Percentiles rank a stretch among this genome's conserved stretches.
These are phyloP conservation scores for Schizopygopsis pylzovi DNA, from an alignment of 2,797 vertebrate genomes.

Conservation along the genomic window DNA sequence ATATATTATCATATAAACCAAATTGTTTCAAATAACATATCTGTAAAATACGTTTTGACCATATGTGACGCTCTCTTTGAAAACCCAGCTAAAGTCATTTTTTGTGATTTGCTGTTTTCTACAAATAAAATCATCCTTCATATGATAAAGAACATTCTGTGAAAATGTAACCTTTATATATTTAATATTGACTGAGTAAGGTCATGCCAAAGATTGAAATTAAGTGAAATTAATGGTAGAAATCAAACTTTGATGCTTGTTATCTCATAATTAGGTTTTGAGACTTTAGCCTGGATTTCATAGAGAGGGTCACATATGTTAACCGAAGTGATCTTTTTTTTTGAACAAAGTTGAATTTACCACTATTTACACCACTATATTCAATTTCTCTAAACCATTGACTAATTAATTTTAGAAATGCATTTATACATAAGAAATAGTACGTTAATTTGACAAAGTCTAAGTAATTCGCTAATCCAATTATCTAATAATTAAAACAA, in stretches of 20 bases:
- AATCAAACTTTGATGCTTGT: no score
- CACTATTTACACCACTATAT: neutral
- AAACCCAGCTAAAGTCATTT: no score
- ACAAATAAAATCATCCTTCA: no score
- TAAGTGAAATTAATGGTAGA: no score
- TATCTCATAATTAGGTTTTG: no score
- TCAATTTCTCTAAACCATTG: neutral
- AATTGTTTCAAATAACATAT: neutral
- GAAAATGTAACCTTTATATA: no score
- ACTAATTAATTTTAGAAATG: neutral
- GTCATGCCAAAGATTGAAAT: no score
- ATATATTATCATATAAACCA: neutral
- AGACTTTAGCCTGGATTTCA: no score
- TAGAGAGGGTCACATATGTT: neutral
- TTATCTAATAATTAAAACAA: neutral
- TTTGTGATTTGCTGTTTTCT: no score
- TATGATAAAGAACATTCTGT: no score
- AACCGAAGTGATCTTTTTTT: neutral
- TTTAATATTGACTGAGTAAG: no score
- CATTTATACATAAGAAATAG: neutral
- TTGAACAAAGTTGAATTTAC: neutral
- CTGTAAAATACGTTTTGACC: neutral
- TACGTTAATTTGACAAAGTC: neutral
- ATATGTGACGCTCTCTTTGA: neutral
- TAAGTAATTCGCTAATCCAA: neutral